Conservation (phyloP, 2,797 vertebrate genomes). For the Crocodylus rhombifer region DNA sequence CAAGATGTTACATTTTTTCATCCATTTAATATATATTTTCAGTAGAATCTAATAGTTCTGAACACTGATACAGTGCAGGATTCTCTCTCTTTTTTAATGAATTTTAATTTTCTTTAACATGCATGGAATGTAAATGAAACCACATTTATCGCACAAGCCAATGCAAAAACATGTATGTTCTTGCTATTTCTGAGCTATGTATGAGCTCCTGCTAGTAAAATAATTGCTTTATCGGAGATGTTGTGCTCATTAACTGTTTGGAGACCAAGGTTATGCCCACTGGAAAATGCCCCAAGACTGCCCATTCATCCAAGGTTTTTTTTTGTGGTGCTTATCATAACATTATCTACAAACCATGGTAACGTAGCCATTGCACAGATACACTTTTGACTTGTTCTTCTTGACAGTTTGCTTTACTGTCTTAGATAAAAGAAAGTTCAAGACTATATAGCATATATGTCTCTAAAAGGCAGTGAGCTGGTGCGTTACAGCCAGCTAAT, state of each 20-base stretch:
- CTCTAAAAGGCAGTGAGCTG: neutral
- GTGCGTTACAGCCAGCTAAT: neutral
- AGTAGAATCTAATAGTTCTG: conserved; percentile 13
- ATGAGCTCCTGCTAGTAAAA: conserved; percentile 50
- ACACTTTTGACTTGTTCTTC: conserved; percentile 68
- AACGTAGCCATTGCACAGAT: conserved; percentile 71
- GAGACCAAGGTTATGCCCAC: neutral
- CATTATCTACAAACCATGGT: conserved; percentile 64
- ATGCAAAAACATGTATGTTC: conserved; percentile 47
- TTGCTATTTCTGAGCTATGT: conserved; percentile 59
- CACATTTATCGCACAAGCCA: conserved; percentile 42
- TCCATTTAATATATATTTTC: conserved; percentile 30
- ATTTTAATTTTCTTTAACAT: conserved; percentile 59
- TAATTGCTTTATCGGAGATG: conserved; percentile 63
- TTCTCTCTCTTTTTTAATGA: neutral
- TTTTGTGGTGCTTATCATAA: conserved; percentile 44
- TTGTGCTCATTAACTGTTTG: conserved; percentile 50
- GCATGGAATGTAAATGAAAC: conserved; percentile 45
- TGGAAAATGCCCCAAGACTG: conserved; percentile 54
- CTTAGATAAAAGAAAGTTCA: neutral
- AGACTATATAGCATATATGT: neutral
- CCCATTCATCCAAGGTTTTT: conserved; percentile 41
- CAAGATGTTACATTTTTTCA: conserved; percentile 35
- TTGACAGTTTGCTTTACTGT: conserved; percentile 59
- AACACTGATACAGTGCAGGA: conserved; percentile 38